These are phyloP conservation scores for Phoebastria nigripes DNA, from an alignment of 2,797 vertebrate genomes.

Conservation along the genomic window DNA sequence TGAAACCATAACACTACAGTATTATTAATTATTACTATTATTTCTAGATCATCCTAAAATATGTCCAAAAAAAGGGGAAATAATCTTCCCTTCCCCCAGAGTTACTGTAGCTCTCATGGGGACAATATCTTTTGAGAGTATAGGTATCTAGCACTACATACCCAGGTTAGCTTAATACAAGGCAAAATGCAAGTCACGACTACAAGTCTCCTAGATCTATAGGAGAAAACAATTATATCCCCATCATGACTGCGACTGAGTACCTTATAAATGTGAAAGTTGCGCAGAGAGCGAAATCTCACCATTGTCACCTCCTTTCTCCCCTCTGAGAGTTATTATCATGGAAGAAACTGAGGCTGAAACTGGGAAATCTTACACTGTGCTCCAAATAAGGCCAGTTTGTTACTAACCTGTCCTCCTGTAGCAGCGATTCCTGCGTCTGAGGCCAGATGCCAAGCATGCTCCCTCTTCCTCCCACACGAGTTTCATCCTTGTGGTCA, in stretches of 20 bases:
- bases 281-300: background rate
- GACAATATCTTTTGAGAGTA: background rate
- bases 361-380: background rate
- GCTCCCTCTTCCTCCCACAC: constrained; percentile 44
- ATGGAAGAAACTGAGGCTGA: background rate
- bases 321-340: background rate
- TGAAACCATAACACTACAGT: background rate
- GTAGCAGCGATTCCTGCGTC: background rate
- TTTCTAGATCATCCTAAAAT: background rate
- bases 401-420: constrained; percentile 51
- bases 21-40: background rate
- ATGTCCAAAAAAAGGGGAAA: background rate
- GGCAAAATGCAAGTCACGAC: background rate
- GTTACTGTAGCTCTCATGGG: background rate
- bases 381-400: background rate
- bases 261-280: background rate
- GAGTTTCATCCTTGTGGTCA: constrained; percentile 51
- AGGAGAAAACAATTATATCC: background rate
- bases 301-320: background rate
- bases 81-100: background rate
- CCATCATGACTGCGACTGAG: background rate
- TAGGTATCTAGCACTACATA: background rate
- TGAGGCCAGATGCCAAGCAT: constrained; percentile 30
- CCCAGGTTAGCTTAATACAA: background rate
- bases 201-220: background rate